A percentile compares a stretch with the other conserved stretches of the same genome.
phyloP scores from a whole-genome alignment of 2,888 invertebrate species.

The Tetragonisca angustula region DNA sequence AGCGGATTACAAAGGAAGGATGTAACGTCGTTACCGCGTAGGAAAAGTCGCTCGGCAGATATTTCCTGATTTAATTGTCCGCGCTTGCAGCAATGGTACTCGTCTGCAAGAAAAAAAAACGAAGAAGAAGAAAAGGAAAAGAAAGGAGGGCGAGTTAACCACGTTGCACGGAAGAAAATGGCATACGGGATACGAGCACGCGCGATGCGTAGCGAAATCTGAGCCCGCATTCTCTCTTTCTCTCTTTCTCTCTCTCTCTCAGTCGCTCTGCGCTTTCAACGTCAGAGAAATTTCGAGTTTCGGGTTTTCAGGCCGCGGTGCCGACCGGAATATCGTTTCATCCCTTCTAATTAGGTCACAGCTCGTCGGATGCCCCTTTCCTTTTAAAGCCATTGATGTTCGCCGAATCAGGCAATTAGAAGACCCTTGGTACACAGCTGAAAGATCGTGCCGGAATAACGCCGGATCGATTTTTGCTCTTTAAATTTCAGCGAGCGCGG shows the following conservation, averaged over 20 bases:
- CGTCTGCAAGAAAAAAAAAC: not conserved
- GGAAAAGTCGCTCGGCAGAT: conserved; percentile 32
- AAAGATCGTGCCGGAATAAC: conserved; percentile 23
- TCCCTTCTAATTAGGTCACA: conserved; percentile 59
- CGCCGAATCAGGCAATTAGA: conserved; percentile 55
- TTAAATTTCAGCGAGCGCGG: conserved; percentile 20
- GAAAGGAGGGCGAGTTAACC: conserved; percentile 15
- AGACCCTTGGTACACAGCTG: conserved; percentile 10
- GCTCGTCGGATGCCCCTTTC: conserved; percentile 36
- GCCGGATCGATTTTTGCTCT: conserved; percentile 44
- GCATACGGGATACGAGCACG: not conserved
- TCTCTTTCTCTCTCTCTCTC: not conserved
- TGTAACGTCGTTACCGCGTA: conserved; percentile 29
- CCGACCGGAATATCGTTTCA: conserved; percentile 40
- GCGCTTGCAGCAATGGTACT: conserved; percentile 1
- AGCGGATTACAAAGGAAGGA: conserved; percentile 27
- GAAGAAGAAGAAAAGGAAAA: no score
- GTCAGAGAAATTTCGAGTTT: conserved; percentile 36
- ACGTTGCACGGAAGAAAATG: conserved; percentile 25
- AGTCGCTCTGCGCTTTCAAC: not conserved
- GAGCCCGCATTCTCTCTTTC: not conserved
- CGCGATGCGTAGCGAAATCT: conserved; percentile 29
- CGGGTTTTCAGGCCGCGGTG: conserved; percentile 18
- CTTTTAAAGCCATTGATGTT: conserved; percentile 54
- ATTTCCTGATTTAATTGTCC: conserved; percentile 43